A percentile compares a stretch with the other conserved stretches of the same genome.
phyloP scores from a whole-genome alignment of 1,140 invertebrate genomes.

The Wiebesia pumilae region DNA sequence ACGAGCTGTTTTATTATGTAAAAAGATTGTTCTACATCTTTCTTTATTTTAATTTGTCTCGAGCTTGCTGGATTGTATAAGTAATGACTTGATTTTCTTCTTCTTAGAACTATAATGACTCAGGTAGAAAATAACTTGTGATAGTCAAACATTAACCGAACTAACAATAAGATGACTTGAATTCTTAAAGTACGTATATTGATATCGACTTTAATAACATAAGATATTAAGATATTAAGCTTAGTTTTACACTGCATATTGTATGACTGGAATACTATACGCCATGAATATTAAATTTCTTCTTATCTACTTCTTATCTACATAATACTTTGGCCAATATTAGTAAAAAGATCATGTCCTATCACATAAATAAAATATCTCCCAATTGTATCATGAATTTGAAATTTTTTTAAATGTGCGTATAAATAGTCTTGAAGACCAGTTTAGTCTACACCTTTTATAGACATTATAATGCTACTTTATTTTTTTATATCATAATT shows the following conservation, averaged over 20 bases:
- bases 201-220: not conserved
- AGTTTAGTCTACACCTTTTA: not conserved
- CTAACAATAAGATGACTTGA: not conserved
- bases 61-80: not conserved
- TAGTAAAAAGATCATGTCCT: not conserved
- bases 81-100: not conserved
- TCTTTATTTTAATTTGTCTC: not conserved
- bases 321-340: not conserved
- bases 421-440: not conserved
- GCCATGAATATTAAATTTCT: not conserved
- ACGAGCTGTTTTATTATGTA: slow-evolving; percentile 25
- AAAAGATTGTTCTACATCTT: slow-evolving; percentile 20
- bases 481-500: not conserved
- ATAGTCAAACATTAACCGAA: not conserved
- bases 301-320: too few relatives aligned
- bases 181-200: not conserved
- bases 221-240: not conserved
- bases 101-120: not conserved
- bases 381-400: not conserved
- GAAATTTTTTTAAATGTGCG: not conserved
- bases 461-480: not conserved
- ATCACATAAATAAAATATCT: not conserved
- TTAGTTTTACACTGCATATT: not conserved
- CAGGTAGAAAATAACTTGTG: not conserved
- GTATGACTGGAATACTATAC: not conserved